These are phyloP conservation scores for Subanguina moxae DNA, from an alignment of 1,140 invertebrate genomes.

Conservation along the genomic window DNA sequence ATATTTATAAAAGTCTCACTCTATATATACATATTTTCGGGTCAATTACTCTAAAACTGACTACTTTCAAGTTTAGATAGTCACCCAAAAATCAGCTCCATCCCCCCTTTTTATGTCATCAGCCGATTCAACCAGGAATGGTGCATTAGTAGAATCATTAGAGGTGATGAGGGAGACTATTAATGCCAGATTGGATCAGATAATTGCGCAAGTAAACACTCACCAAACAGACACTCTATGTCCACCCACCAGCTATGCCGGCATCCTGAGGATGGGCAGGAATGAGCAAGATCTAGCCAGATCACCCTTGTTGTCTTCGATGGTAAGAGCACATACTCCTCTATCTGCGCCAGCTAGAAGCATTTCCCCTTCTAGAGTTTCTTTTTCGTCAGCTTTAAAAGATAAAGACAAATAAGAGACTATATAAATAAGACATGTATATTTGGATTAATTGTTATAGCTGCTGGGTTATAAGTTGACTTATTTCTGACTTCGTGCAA, in stretches of 20 bases:
- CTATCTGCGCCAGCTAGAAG: neutral
- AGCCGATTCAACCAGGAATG: constrained; percentile 5
- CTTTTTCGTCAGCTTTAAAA: neutral
- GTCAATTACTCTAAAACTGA: neutral
- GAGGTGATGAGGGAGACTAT: constrained; percentile 25
- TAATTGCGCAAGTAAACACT: constrained; percentile 33
- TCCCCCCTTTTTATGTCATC: constrained; percentile 7
- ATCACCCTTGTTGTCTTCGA: neutral
- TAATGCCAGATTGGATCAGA: constrained; percentile 39
- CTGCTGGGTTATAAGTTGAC: too few relatives aligned
- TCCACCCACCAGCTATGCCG: neutral
- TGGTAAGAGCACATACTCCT: neutral
- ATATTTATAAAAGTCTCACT: too few relatives aligned
- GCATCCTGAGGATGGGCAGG: neutral
- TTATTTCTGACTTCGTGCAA: too few relatives aligned
- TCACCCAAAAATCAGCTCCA: constrained; percentile 34
- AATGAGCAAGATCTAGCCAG: neutral
- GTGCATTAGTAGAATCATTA: constrained; percentile 31
- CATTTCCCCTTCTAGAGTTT: constrained; percentile 11
- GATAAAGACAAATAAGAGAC: neutral
- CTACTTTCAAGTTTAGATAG: constrained; percentile 6
- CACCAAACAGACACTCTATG: neutral
- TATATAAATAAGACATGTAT: too few relatives aligned
- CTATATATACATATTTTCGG: too few relatives aligned
- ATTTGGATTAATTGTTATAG: too few relatives aligned